phyloP scores from a whole-genome alignment of 2,113 vertebrate genomes.

The Triplophysa dalaica region DNA sequence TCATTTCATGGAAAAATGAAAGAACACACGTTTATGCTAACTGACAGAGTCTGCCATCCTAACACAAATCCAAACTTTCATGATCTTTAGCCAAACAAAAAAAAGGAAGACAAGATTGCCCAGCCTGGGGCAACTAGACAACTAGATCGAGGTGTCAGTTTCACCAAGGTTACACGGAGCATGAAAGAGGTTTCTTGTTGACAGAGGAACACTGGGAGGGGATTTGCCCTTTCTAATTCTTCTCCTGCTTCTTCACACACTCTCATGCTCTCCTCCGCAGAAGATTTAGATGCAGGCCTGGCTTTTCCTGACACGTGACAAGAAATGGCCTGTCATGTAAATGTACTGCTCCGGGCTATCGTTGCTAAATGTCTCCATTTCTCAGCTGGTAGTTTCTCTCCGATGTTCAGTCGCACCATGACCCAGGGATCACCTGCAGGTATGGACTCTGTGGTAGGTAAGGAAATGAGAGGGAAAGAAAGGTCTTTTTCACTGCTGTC shows the following conservation, averaged over 20 bases:
- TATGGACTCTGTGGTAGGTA: conserved; percentile 67
- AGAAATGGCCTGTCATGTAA: conserved; percentile 54
- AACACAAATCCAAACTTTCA: not conserved
- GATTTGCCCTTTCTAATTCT: conserved; percentile 44
- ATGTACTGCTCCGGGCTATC: conserved; percentile 54
- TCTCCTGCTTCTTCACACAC: conserved; percentile 5
- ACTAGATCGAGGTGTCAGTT: conserved; percentile 51
- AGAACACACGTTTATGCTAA: conserved; percentile 14
- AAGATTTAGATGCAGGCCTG: conserved; percentile 40
- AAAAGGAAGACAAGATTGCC: conserved; percentile 23
- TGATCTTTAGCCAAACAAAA: conserved; percentile 35
- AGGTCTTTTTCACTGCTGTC: conserved; percentile 60
- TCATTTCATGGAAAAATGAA: conserved; percentile 39
- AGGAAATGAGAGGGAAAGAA: conserved; percentile 52
- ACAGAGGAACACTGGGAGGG: conserved; percentile 35
- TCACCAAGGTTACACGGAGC: conserved; percentile 57
- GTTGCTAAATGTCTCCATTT: conserved; percentile 60
- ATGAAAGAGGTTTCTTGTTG: conserved; percentile 60
- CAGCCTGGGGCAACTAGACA: conserved; percentile 38
- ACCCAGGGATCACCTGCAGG: conserved; percentile 44
- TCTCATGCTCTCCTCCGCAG: conserved; percentile 17
- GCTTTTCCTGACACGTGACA: conserved; percentile 57
- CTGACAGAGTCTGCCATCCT: not conserved
- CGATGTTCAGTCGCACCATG: not conserved
- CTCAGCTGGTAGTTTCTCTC: conserved; percentile 51